A percentile compares a stretch with the other conserved stretches of the same genome.
phyloP scores from a whole-genome alignment of 2,888 invertebrate genomes.

The Polydrusus tereticollis region DNA sequence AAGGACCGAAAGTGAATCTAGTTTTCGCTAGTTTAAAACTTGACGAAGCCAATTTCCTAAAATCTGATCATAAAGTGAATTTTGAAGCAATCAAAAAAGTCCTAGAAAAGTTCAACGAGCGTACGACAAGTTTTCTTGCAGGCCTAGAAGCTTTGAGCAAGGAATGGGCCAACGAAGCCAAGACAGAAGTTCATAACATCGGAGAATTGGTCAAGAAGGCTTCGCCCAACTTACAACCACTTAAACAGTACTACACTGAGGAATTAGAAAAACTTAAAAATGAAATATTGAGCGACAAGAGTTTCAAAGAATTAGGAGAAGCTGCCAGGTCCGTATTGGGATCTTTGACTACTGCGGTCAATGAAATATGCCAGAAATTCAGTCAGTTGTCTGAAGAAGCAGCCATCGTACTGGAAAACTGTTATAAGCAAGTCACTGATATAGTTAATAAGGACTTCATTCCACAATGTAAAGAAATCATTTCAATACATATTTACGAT shows the following conservation, averaged over 20 bases:
- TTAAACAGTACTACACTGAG: conserved; percentile 73
- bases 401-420: conserved; percentile 60
- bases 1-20: conserved; percentile 72
- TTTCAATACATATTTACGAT: conserved; percentile 67
- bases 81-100: conserved; percentile 73
- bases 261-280: conserved; percentile 77
- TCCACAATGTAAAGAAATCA: conserved; percentile 64
- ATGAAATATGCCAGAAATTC: conserved; percentile 63
- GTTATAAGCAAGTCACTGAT: conserved; percentile 61
- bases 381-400: conserved; percentile 64
- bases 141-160: conserved; percentile 64
- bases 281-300: conserved; percentile 79
- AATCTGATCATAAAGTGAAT: conserved; percentile 74
- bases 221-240: conserved; percentile 71
- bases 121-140: conserved; percentile 50
- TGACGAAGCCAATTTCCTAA: conserved; percentile 74
- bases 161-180: conserved; percentile 65
- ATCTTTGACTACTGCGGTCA: conserved; percentile 61
- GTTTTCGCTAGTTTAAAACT: conserved; percentile 72
- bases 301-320: conserved; percentile 75
- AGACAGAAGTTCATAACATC: conserved; percentile 66
- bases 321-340: conserved; percentile 69
- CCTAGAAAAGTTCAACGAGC: conserved; percentile 49
- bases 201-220: conserved; percentile 70
- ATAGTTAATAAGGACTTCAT: conserved; percentile 62